phyloP scores from a whole-genome alignment of 2,797 vertebrate species.

The Neosalanx taihuensis region DNA sequence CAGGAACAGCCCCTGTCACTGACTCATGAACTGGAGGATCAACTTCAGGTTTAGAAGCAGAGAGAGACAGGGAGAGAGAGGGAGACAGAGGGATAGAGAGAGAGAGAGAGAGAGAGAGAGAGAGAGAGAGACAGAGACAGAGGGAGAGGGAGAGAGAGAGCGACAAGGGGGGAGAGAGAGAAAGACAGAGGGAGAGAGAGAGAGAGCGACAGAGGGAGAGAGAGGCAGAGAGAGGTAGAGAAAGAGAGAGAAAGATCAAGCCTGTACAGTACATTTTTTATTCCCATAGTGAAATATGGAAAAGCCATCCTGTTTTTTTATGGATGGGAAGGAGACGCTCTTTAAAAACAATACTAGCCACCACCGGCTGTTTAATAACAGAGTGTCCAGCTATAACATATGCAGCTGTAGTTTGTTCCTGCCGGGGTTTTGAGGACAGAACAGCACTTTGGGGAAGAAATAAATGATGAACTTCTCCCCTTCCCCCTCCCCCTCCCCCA shows the following conservation, averaged over 20 bases:
- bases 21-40: no score
- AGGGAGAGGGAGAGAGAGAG: conserved; percentile 10
- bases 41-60: neutral
- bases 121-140: neutral
- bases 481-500: no score
- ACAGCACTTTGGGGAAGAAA: conserved; percentile 5
- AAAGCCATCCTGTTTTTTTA: conserved; percentile 61
- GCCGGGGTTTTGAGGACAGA: conserved; percentile 31
- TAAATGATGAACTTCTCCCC: neutral
- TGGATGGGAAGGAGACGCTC: conserved; percentile 55
- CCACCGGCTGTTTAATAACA: conserved; percentile 54
- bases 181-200: neutral
- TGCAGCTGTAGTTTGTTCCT: conserved; percentile 49
- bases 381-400: conserved; percentile 44
- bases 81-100: neutral
- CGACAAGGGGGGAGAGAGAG: no score
- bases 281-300: conserved; percentile 50
- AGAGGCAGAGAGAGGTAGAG: neutral
- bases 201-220: neutral
- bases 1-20: no score
- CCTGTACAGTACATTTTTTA: conserved; percentile 28
- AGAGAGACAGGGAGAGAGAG: no score
- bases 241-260: conserved; percentile 15
- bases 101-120: neutral
- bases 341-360: conserved; percentile 59